Percentiles rank a stretch among this genome's conserved stretches.
Evolutionary conservation across 2,113 vertebrate genomes (phyloP).

Genomic region (Fregata magnificens): DNA sequence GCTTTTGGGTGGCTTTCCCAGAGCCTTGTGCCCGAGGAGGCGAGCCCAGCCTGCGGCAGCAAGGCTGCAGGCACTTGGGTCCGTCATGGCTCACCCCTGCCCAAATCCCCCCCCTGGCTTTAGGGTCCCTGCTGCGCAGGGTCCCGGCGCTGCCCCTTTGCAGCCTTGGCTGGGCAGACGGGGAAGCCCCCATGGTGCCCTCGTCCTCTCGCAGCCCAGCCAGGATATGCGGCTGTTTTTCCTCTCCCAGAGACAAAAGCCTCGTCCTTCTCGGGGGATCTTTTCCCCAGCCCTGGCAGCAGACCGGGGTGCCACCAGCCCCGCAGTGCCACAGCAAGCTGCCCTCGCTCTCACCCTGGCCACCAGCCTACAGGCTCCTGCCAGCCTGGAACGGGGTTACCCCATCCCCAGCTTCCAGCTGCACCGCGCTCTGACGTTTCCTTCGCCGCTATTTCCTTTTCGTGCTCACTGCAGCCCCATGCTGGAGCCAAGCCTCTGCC

Average conservation of each 20-base stretch:
- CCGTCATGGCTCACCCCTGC: fast-evolving
- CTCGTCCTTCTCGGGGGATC: fast-evolving
- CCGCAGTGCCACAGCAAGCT: background rate
- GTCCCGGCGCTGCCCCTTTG: background rate
- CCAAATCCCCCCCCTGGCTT: background rate
- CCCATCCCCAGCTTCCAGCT: background rate
- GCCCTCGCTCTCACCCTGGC: background rate
- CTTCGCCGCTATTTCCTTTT: background rate
- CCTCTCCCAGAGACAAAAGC: background rate
- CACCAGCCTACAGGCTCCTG: background rate
- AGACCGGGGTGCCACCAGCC: background rate
- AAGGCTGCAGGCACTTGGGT: background rate
- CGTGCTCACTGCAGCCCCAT: background rate
- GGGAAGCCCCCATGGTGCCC: fast-evolving
- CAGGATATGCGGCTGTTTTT: fast-evolving
- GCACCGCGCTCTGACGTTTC: background rate
- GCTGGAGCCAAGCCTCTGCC: background rate
- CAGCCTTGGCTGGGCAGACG: background rate
- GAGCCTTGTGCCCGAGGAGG: background rate
- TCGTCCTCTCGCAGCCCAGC: background rate
- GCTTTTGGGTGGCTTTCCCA: background rate
- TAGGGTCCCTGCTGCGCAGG: background rate
- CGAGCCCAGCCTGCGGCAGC: background rate
- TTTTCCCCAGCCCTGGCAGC: background rate
- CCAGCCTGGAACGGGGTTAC: background rate